Evolutionary conservation across 1,140 invertebrate genomes (phyloP).

Genomic region (Lasaia peninsularis): DNA sequence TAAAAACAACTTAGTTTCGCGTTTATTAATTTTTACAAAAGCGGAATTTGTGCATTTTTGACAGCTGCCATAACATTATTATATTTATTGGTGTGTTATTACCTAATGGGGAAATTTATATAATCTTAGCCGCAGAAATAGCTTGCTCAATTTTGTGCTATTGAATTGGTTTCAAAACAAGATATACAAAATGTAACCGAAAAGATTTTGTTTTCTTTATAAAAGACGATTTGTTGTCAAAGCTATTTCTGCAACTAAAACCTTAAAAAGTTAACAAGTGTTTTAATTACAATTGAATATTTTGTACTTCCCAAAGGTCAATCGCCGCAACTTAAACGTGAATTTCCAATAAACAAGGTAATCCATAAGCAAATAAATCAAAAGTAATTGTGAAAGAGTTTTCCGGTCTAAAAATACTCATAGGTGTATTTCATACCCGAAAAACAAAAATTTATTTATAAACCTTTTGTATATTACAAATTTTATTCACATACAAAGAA

Average conservation of each 20-base stretch:
- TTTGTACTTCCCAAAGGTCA: constrained; percentile 6
- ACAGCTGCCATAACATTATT: constrained; percentile 29
- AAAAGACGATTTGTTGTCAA: neutral
- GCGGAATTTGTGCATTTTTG: constrained; percentile 26
- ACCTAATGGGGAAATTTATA: constrained; percentile 9
- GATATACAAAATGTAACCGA: too few species aligned
- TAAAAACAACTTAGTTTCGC: neutral
- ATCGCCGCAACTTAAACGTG: constrained; percentile 1
- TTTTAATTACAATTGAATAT: constrained; percentile 4
- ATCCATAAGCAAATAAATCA: neutral
- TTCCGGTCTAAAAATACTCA: constrained; percentile 9
- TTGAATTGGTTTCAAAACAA: too few species aligned
- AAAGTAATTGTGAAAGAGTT: constrained; percentile 2
- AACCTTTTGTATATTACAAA: constrained; percentile 31
- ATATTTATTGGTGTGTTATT: constrained; percentile 14
- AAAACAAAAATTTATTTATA: constrained; percentile 20
- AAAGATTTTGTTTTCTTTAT: neutral
- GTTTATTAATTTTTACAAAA: neutral
- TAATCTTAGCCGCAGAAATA: neutral
- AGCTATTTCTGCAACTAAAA: neutral
- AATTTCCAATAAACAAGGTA: neutral
- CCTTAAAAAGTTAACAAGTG: neutral
- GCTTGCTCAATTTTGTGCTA: neutral
- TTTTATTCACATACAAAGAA: constrained; percentile 26
- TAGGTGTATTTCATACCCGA: constrained; percentile 6